Evolutionary conservation across 2,797 vertebrate genomes (phyloP), one percentile per base, ranked within the genome.

Genomic region (Pyrocephalus nanus): DNA sequence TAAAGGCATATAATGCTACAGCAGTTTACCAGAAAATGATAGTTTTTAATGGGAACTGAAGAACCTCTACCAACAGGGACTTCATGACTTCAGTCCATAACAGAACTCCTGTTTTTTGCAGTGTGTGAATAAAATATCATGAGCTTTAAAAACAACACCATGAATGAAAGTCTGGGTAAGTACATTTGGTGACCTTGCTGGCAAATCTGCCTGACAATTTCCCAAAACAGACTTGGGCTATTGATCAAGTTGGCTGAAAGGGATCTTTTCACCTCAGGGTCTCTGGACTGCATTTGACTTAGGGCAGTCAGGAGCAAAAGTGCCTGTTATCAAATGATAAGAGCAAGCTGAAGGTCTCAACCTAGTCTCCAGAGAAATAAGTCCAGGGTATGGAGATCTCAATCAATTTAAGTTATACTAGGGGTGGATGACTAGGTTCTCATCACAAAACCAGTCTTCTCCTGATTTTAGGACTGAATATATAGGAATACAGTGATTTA

Each of bases 181-280:
- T 64, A 92, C 12, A 54, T 32, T 69, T 87, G 71, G 61, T 93
- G 86, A 84, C 71, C 90, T 85, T 20, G 1, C 74, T 93, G 84
- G 90, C 76, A 93, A 94, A 95, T 89, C 71, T 82, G 50, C 72
- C 50, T 55, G 5, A 79, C 47, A 82, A 64, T 92, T 95, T 85
- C 74, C 11, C 69, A 91, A 76, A 95, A 92, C 86, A 94, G 60
- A 85, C 74, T 92, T 54, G 32, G 9, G 57, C 45, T 91, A 96
- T 93, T 93, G 94, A 96, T 93, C 81, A 93, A 67, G 34, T 57
- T 85, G 78, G 25, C 81, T 85, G 72, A 65, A 92, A 89, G 67
- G 60, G 65, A 82, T 82, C 86, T 72, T 92, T 94, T 93, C 74
- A 93, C 81, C 78, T 95, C 89, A 40, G 67, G 80, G 86, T 89